phyloP scores from a whole-genome alignment of 2,888 invertebrate species.

The Drosophila anomalipes region DNA sequence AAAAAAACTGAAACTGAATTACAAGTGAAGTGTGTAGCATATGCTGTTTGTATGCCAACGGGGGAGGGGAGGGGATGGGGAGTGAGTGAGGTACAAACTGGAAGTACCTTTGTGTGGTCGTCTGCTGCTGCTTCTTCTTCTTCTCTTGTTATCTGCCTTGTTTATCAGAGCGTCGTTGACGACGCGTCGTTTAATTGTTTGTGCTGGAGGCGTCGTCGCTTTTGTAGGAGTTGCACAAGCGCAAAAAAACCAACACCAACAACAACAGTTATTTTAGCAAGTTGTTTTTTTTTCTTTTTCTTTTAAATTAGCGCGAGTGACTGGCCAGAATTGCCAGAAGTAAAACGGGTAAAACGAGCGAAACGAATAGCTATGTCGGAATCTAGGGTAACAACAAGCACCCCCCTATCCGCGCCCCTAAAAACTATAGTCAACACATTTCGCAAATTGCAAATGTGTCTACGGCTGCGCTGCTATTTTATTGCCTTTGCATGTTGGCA shows the following conservation, averaged over 20 bases:
- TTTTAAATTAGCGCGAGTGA: constrained; percentile 59
- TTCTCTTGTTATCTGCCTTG: constrained; percentile 60
- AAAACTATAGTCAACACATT: constrained; percentile 25
- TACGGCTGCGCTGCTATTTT: constrained; percentile 71
- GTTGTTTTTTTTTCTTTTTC: constrained; percentile 35
- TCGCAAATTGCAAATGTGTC: constrained; percentile 70
- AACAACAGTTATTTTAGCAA: constrained; percentile 62
- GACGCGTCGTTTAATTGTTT: constrained; percentile 73
- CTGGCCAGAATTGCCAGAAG: constrained; percentile 70
- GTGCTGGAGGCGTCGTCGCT: constrained; percentile 57
- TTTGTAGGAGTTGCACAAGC: constrained; percentile 62
- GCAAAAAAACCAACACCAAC: constrained; percentile 23
- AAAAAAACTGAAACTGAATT: constrained; percentile 29
- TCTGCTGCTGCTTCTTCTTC: constrained; percentile 14
- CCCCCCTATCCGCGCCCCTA: not conserved
- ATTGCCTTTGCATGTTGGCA: constrained; percentile 75
- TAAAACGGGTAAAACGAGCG: constrained; percentile 6
- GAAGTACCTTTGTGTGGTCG: constrained; percentile 52
- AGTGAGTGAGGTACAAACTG: constrained; percentile 1
- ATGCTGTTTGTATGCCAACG: constrained; percentile 49
- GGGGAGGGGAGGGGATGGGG: not conserved
- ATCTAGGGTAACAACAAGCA: constrained; percentile 68
- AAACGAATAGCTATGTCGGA: constrained; percentile 43
- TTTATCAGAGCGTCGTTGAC: constrained; percentile 65
- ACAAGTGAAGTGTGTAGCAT: constrained; percentile 67